These are phyloP conservation scores for Nematolebias whitei DNA, from an alignment of 2,113 vertebrate genomes.

Conservation along the genomic window DNA sequence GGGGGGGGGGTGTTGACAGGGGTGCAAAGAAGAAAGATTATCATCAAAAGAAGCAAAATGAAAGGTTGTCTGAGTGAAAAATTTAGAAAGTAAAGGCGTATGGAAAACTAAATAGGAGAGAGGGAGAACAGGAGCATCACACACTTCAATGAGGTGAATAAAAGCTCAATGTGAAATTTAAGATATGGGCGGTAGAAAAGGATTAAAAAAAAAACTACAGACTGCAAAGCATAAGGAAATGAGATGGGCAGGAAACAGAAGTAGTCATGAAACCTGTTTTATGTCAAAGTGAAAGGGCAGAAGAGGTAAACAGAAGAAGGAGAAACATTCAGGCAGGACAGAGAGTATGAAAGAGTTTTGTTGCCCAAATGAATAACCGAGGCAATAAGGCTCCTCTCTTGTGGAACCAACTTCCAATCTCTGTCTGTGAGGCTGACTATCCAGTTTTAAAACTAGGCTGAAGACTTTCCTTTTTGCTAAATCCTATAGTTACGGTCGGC, in stretches of 20 bases:
- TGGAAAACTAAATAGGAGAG: conserved; percentile 54
- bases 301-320: conserved; percentile 23
- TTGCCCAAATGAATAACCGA: conserved; percentile 58
- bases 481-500: too few relatives aligned
- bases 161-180: conserved; percentile 10
- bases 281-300: conserved; percentile 36
- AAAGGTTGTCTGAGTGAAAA: conserved; percentile 46
- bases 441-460: too few relatives aligned
- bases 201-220: conserved; percentile 12
- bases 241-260: conserved; percentile 28
- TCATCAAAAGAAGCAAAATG: conserved; percentile 60
- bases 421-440: too few relatives aligned
- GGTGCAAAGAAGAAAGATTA: conserved; percentile 57
- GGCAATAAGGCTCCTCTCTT: too few relatives aligned
- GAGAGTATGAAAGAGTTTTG: conserved; percentile 42
- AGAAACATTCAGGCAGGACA: conserved; percentile 13
- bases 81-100: conserved; percentile 31
- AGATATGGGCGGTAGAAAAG: not conserved
- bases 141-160: conserved; percentile 4
- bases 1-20: conserved; percentile 17
- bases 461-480: too few relatives aligned
- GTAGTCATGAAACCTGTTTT: conserved; percentile 44
- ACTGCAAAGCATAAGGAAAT: not conserved
- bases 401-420: too few relatives aligned
- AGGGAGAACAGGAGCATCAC: conserved; percentile 15